Percentiles rank a stretch among this genome's conserved stretches.
These are phyloP conservation scores for Penelope pileata DNA, from an alignment of 2,113 vertebrate species.

Conservation along the genomic window DNA sequence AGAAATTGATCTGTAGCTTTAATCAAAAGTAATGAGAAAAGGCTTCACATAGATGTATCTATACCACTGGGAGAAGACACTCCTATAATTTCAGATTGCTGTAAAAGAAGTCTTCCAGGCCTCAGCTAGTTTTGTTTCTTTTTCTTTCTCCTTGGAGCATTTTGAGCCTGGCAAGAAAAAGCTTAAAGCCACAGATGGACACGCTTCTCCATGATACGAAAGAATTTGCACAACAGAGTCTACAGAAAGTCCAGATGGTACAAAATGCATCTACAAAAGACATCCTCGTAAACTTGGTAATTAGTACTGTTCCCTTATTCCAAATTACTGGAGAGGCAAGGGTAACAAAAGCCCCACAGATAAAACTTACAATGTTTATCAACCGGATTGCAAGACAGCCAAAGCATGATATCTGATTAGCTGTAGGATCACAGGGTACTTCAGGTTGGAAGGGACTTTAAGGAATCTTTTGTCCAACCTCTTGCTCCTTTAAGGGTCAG, in stretches of 20 bases:
- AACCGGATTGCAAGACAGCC: not conserved
- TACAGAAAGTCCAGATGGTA: not conserved
- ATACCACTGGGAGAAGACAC: not conserved
- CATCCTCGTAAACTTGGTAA: not conserved
- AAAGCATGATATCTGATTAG: not conserved
- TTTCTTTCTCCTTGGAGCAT: not conserved
- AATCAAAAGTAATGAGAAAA: constrained; percentile 66
- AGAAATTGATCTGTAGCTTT: constrained; percentile 56
- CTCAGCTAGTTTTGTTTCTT: not conserved
- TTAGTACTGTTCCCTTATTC: not conserved
- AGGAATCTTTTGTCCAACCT: not conserved
- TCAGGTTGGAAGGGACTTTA: not conserved
- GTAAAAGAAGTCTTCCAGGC: not conserved
- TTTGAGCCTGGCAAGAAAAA: not conserved
- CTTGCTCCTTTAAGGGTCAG: not conserved
- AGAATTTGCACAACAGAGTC: not conserved
- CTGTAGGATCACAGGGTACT: not conserved
- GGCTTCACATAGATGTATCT: not conserved
- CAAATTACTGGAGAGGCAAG: not conserved
- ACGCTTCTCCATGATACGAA: not conserved
- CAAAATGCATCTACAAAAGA: not conserved
- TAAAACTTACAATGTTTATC: not conserved
- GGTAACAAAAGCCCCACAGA: not conserved
- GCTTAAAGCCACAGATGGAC: not conserved
- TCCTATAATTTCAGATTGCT: constrained; percentile 17